These are phyloP conservation scores for Platalea minor DNA, from an alignment of 2,797 vertebrate species.

Conservation along the genomic window DNA sequence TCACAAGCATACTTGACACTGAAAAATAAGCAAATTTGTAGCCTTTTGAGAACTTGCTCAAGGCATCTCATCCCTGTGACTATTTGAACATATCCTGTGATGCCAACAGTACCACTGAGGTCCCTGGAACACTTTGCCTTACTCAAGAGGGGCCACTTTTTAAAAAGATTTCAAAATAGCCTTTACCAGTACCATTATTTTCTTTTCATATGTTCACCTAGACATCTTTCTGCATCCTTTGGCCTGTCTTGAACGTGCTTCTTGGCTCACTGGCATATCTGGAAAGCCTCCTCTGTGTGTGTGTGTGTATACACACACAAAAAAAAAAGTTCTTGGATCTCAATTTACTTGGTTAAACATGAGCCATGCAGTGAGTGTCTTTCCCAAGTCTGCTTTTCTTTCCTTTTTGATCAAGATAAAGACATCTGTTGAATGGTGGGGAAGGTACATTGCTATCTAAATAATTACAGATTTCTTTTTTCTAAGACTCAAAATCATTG, in stretches of 20 bases:
- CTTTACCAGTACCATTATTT: neutral
- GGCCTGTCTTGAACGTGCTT: neutral
- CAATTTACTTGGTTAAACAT: neutral
- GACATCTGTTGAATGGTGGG: neutral
- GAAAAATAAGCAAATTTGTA: neutral
- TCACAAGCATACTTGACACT: neutral
- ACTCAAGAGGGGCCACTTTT: neutral
- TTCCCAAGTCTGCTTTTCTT: neutral
- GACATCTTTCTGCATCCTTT: neutral
- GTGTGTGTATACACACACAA: neutral
- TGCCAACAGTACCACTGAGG: neutral
- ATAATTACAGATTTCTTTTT: neutral
- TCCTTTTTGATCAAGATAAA: neutral
- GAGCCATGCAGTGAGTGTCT: neutral
- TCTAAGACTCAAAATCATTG: neutral
- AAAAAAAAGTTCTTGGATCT: neutral
- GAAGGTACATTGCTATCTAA: neutral
- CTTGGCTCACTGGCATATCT: neutral
- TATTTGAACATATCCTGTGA: neutral
- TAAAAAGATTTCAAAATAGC: neutral
- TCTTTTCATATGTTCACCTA: neutral
- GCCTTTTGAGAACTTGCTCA: neutral
- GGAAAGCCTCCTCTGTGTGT: neutral
- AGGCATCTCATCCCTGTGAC: neutral
- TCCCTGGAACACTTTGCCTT: neutral